phyloP scores from a whole-genome alignment of 2,113 vertebrate species.

The Stigmatopora nigra region DNA sequence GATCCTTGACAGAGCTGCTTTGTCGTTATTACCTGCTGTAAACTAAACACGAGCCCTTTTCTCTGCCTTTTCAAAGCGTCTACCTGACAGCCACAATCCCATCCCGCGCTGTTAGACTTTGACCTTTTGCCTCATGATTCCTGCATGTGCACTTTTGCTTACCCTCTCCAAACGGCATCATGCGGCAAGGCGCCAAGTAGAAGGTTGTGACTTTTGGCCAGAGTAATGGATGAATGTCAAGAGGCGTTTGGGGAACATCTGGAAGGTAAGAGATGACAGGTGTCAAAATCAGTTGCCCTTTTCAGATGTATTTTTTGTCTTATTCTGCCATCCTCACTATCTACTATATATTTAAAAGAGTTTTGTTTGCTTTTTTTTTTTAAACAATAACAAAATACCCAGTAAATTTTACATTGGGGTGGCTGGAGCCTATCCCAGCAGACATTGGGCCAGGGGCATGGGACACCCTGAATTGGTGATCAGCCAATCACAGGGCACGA shows the following conservation, averaged over 20 bases:
- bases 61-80: slow-evolving; percentile 8
- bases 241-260: slow-evolving; percentile 31
- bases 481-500: too few relatives aligned
- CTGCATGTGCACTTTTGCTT: too few relatives aligned
- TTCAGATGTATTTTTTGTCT: not conserved
- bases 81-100: slow-evolving; percentile 32
- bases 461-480: too few relatives aligned
- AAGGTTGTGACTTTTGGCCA: slow-evolving; percentile 32
- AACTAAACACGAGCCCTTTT: slow-evolving; percentile 34
- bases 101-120: slow-evolving; percentile 23
- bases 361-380: not conserved
- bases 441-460: too few relatives aligned
- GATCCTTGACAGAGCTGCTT: slow-evolving; percentile 5
- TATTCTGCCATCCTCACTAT: not conserved
- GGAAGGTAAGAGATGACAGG: slow-evolving; percentile 34
- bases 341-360: not conserved
- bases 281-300: slow-evolving; percentile 28
- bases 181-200: slow-evolving; percentile 9
- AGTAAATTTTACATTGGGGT: not conserved
- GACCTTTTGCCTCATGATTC: slow-evolving; percentile 36
- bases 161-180: slow-evolving; percentile 17
- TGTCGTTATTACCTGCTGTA: slow-evolving; percentile 32
- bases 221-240: slow-evolving; percentile 46
- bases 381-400: not conserved
- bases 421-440: too few relatives aligned